phyloP scores from a whole-genome alignment of 1,140 invertebrate genomes.

The Drosophila teissieri region DNA sequence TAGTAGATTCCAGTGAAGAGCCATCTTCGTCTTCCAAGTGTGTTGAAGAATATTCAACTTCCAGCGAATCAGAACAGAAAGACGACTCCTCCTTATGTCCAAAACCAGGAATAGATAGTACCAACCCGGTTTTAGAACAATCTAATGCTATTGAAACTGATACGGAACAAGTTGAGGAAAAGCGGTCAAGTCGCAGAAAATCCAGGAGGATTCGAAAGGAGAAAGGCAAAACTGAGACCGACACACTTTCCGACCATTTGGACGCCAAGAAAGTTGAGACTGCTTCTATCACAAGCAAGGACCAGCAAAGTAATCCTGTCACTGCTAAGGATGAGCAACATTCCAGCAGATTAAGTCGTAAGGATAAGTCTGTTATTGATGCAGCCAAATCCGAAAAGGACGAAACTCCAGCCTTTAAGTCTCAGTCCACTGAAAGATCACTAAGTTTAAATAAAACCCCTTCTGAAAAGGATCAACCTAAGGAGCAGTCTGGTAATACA shows the following conservation, averaged over 20 bases:
- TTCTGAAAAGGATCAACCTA: not conserved
- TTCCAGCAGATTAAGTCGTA: slow-evolving; percentile 6
- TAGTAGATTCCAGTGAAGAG: not conserved
- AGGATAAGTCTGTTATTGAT: slow-evolving; percentile 1
- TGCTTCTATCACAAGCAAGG: not conserved
- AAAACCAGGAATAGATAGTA: not conserved
- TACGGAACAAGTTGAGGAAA: not conserved
- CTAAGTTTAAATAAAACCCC: not conserved
- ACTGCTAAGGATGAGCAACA: not conserved
- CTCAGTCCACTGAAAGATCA: not conserved
- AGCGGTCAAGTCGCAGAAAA: slow-evolving; percentile 1
- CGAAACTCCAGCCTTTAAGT: not conserved
- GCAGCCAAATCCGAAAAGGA: not conserved
- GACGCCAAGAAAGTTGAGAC: not conserved
- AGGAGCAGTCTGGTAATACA: not conserved
- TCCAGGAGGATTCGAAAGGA: not conserved
- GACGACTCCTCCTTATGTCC: not conserved
- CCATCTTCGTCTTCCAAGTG: not conserved
- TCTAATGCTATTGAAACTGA: not conserved
- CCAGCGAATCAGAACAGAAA: slow-evolving; percentile 6
- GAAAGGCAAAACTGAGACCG: not conserved
- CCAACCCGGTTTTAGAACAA: not conserved
- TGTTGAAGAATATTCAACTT: slow-evolving; percentile 7
- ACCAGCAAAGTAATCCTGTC: not conserved
- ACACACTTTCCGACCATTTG: not conserved